A percentile compares a stretch with the other conserved stretches of the same genome.
Evolutionary conservation across 2,797 vertebrate species (phyloP).

Genomic region (Myiotriccus ornatus): DNA sequence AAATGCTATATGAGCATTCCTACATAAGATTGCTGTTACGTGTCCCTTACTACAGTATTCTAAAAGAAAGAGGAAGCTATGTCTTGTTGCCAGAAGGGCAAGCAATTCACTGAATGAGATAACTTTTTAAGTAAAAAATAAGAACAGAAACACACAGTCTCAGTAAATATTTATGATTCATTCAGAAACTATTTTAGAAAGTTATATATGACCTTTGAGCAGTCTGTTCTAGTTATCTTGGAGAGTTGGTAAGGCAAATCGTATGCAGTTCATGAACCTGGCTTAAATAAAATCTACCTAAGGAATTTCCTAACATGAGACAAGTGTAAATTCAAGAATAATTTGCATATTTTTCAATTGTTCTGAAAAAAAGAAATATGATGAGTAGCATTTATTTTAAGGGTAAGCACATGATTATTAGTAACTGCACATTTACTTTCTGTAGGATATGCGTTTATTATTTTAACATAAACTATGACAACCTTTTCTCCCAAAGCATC

Average conservation of each 20-base stretch:
- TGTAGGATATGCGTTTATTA: not conserved
- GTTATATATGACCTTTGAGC: not conserved
- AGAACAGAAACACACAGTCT: not conserved
- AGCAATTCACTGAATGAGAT: not conserved
- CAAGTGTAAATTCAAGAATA: not conserved
- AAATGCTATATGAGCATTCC: not conserved
- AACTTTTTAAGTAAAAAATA: not conserved
- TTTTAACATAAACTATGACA: not conserved
- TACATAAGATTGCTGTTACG: not conserved
- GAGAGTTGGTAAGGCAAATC: not conserved
- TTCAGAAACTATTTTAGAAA: not conserved
- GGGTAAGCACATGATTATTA: not conserved
- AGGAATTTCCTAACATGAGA: not conserved
- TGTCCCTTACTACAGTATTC: not conserved
- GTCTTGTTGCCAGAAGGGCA: not conserved
- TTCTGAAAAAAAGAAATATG: not conserved
- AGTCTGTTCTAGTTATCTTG: not conserved
- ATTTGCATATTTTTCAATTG: not conserved
- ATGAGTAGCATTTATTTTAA: not conserved
- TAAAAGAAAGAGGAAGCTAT: not conserved
- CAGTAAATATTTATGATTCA: not conserved
- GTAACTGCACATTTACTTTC: not conserved
- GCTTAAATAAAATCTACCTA: not conserved
- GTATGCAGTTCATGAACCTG: not conserved
- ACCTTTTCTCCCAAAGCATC: not conserved